Conservation (phyloP, 2,113 vertebrate genomes). For the Syngnathus typhle region DNA sequence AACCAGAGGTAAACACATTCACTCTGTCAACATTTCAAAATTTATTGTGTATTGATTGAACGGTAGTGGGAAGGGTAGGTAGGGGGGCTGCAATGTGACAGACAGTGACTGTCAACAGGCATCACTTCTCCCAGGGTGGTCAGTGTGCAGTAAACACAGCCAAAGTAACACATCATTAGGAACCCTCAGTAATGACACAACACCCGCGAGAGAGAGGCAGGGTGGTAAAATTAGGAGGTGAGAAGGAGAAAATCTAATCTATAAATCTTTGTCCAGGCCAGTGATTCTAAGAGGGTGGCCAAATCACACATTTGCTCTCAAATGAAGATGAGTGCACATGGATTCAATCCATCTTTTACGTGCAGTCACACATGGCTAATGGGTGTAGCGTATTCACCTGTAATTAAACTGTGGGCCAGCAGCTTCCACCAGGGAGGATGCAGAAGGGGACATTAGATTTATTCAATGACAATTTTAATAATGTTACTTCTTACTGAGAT, state of each 20-base stretch:
- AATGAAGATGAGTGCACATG: slow-evolving; percentile 37
- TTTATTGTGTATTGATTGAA: slow-evolving; percentile 4
- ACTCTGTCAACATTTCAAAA: background rate
- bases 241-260: slow-evolving; percentile 41
- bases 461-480: background rate
- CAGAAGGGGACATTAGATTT: background rate
- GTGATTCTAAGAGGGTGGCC: slow-evolving; percentile 33
- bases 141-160: slow-evolving; percentile 51
- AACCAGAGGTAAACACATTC: slow-evolving; percentile 75
- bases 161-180: slow-evolving; percentile 53
- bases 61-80: too few relatives aligned
- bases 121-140: slow-evolving; percentile 41
- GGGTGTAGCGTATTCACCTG: slow-evolving; percentile 24
- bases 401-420: slow-evolving; percentile 51
- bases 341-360: slow-evolving; percentile 24
- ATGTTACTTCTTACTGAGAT: background rate
- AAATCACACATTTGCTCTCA: slow-evolving; percentile 37
- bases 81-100: slow-evolving; percentile 7
- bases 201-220: slow-evolving; percentile 14
- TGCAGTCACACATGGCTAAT: slow-evolving; percentile 27
- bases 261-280: slow-evolving; percentile 49
- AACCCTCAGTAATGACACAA: slow-evolving; percentile 50
- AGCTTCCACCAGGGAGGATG: slow-evolving; percentile 18
- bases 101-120: slow-evolving; percentile 23
- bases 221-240: slow-evolving; percentile 9